Conservation (phyloP, 2,888 invertebrate genomes). For the Pandemis heparana region DNA sequence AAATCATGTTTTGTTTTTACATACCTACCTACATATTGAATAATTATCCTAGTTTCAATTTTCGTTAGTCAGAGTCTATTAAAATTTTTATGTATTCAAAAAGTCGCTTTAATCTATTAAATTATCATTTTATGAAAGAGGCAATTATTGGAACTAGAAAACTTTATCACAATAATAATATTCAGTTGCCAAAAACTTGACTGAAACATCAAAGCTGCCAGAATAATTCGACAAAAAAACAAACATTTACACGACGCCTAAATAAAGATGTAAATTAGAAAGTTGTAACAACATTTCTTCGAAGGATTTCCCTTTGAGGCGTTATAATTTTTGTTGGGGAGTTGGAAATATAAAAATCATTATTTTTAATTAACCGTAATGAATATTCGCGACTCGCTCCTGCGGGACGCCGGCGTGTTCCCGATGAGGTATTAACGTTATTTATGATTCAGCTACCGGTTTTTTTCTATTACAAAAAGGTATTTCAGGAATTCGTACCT, state of each 20-base stretch:
- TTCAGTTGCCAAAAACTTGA: neutral
- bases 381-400: conserved; percentile 24
- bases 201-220: conserved; percentile 10
- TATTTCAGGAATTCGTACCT: too few relatives aligned
- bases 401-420: neutral
- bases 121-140: neutral
- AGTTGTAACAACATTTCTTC: conserved; percentile 17
- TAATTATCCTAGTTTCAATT: too few relatives aligned
- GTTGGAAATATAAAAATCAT: conserved; percentile 24
- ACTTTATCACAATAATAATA: neutral
- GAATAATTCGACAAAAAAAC: conserved; percentile 13
- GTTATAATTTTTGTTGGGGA: neutral
- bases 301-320: conserved; percentile 10
- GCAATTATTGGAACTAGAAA: neutral
- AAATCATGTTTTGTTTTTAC: too few relatives aligned
- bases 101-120: too few relatives aligned
- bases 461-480: neutral
- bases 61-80: too few relatives aligned
- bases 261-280: conserved; percentile 14
- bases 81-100: too few relatives aligned
- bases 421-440: conserved; percentile 14
- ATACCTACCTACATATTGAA: too few relatives aligned
- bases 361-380: conserved; percentile 34
- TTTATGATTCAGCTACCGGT: neutral
- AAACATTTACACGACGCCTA: conserved; percentile 5